These are phyloP conservation scores for Danaus plexippus DNA, from an alignment of 1,140 invertebrate species.

Conservation along the genomic window DNA sequence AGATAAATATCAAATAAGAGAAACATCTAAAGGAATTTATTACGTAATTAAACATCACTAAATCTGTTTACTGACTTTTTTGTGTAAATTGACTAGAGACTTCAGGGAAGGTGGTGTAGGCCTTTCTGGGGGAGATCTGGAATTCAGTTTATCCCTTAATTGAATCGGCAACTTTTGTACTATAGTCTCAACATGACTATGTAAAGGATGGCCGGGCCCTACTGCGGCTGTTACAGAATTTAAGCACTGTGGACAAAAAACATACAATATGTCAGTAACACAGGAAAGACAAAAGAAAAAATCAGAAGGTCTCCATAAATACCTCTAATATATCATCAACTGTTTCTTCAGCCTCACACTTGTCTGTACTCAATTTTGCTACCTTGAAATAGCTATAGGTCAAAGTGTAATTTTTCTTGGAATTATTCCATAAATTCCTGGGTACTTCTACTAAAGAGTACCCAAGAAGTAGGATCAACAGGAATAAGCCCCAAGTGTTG, in stretches of 20 bases:
- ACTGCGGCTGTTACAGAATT: conserved; percentile 80
- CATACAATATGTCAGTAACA: conserved; percentile 10
- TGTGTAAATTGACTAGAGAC: conserved; percentile 84
- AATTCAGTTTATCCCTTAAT: conserved; percentile 80
- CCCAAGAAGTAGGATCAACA: conserved; percentile 94
- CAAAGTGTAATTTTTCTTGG: conserved; percentile 84
- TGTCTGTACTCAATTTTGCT: conserved; percentile 97
- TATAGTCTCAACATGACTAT: conserved; percentile 87
- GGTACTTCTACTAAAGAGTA: conserved; percentile 98
- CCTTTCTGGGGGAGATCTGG: conserved; percentile 77
- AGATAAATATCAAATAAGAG: not conserved
- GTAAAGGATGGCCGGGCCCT: conserved; percentile 77
- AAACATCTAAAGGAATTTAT: conserved; percentile 10
- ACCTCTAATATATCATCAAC: conserved; percentile 96
- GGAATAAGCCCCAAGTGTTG: conserved; percentile 99
- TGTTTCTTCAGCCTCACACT: conserved; percentile 96
- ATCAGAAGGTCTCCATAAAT: conserved; percentile 33
- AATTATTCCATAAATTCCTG: conserved; percentile 88
- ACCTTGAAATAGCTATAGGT: conserved; percentile 96
- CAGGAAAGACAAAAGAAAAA: conserved; percentile 1
- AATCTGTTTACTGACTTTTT: conserved; percentile 40
- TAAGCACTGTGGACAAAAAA: conserved; percentile 73
- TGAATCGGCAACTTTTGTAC: conserved; percentile 88
- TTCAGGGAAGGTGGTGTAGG: conserved; percentile 84
- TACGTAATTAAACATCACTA: not conserved